Base-by-base conservation (phyloP, 2,888 invertebrate genomes). In the Lasioglossum figueresi region DNA sequence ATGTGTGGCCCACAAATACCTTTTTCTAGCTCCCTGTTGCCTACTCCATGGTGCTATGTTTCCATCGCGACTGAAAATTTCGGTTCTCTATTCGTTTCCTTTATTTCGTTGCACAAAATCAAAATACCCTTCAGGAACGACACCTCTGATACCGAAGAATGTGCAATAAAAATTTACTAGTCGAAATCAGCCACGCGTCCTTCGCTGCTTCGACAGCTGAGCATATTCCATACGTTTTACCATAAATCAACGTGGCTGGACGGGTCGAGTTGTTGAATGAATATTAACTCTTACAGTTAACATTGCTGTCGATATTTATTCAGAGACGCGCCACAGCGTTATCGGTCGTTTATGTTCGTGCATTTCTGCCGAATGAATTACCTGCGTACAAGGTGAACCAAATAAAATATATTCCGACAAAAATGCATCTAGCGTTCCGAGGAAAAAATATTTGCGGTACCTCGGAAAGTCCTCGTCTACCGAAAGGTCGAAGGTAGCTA, bases 1-100 rank as follows among this genome's bases (percentile, higher is more conserved):
- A 77, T 77, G 79, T 76, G 84, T 79, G 83, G 68, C 82, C 81
- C 73, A 76, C 76, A 87, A 85, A 81, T 79, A n/a, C 16, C 48
- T 80, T 79, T 79, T 45, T 82, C 19, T 48, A 6, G 37, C 45
- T 48, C 40, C 37, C 23, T n/a, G 23, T 2, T 68, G 23, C 66
- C 59, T 0, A 27, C 14, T 27, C 59, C 48, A 23, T 19, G 8
- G 48, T 48, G 48, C 2, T 23, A 4, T 0, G 16, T 16, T 16
- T 23, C 48, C 2, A 48, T 23, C 48, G 6, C 6, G 2, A 48
- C 48, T 23, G 48, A 23, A 23, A 19, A 48, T 48, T 6, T 48
- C 23, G 23, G 8, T 48, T 23, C 48, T 19, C 43, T 0, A 4
- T 14, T 43, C 16, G 4, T 16, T 45, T 16, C 4, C 14, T 16